A percentile compares a stretch with the other conserved stretches of the same genome.
Conservation (phyloP, 2,113 vertebrate species). For the Piaya cayana region DNA sequence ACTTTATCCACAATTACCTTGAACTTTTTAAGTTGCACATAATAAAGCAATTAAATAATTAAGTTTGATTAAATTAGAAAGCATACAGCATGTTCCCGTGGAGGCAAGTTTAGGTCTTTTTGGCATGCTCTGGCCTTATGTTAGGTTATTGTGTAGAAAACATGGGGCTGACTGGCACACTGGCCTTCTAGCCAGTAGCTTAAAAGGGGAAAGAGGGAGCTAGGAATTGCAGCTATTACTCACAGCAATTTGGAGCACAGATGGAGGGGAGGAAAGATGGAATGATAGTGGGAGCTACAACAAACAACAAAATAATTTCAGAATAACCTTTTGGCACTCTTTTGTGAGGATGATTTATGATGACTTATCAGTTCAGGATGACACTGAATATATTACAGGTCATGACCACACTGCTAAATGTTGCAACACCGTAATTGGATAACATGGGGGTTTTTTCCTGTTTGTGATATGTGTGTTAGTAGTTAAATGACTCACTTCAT, state of each 20-base stretch:
- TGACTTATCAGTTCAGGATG: not conserved
- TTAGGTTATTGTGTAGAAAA: not conserved
- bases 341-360: not conserved
- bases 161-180: not conserved
- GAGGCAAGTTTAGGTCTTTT: not conserved
- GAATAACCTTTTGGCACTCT: not conserved
- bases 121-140: not conserved
- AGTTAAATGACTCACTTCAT: not conserved
- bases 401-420: not conserved
- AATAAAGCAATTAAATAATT: not conserved
- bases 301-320: slow-evolving; percentile 18
- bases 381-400: not conserved
- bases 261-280: not conserved
- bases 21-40: not conserved
- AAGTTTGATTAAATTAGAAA: not conserved
- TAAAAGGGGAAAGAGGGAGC: not conserved
- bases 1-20: not conserved
- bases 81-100: not conserved
- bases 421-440: not conserved
- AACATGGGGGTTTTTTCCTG: not conserved
- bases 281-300: not conserved
- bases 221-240: not conserved
- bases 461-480: not conserved
- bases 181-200: not conserved
- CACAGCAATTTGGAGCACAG: not conserved